Percentiles rank a stretch among this genome's conserved stretches.
Evolutionary conservation across 2,888 invertebrate genomes (phyloP).

Genomic region (Atherix ibis): DNA sequence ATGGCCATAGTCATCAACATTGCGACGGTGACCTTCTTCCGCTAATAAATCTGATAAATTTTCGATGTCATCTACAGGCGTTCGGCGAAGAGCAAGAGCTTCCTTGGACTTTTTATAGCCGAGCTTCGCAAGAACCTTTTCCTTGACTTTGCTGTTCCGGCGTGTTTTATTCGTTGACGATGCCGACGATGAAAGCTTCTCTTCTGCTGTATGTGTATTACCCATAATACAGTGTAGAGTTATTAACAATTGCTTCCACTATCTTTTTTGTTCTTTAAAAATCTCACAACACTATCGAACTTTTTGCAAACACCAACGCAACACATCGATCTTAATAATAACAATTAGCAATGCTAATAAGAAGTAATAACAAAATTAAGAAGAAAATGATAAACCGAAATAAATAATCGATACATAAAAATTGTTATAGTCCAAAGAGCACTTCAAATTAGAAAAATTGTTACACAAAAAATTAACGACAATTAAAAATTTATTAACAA

Average conservation of each 20-base stretch:
- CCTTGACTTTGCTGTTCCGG: slow-evolving; percentile 21
- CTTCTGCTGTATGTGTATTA: slow-evolving; percentile 4
- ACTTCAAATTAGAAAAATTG: no score
- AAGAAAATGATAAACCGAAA: no score
- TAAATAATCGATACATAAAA: no score
- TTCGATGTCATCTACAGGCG: slow-evolving; percentile 8
- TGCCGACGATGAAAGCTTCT: slow-evolving; percentile 2
- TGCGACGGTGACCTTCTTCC: slow-evolving; percentile 12
- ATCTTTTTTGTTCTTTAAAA: no score
- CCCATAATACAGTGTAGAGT: slow-evolving; percentile 7
- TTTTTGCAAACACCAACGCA: no score
- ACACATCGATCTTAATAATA: neutral
- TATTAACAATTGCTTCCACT: no score
- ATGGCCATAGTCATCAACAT: no score
- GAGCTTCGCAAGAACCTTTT: slow-evolving; percentile 22
- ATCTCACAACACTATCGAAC: no score
- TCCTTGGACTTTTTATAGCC: slow-evolving; percentile 14
- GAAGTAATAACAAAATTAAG: no score
- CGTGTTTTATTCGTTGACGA: slow-evolving; percentile 12
- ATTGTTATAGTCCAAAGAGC: no score
- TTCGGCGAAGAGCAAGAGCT: slow-evolving; percentile 3
- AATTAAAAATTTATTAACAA: no score
- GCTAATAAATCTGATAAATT: slow-evolving; percentile 10
- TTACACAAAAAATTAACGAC: no score
- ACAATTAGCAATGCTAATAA: neutral